Base-by-base conservation (phyloP, 1,140 invertebrate genomes). In the Matsumurasca onukii region DNA sequence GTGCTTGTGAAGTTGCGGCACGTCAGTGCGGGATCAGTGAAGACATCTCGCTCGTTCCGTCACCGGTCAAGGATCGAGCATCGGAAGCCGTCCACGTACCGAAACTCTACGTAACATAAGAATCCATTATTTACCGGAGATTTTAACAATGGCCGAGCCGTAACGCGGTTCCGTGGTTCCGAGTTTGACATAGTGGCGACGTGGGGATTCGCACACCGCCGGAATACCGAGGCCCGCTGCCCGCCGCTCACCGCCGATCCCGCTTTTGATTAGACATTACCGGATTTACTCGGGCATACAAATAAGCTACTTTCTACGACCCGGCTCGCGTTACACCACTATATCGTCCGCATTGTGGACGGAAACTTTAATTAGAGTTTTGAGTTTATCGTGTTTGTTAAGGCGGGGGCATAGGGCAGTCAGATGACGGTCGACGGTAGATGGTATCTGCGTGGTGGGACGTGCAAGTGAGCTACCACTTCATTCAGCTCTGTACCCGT, bases 111-210 rank as follows among this genome's bases (percentile, higher is more conserved):
- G 62, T 48, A 65, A 65, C 39, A 48, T 65, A 65, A 65, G 62
- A 65, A 65, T 65, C 62, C 62, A 65, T 65, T 48, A 65, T 31
- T 45, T 65, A 65, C 17, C 62, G 20, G 39, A 39, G 24, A 63
- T 63, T 63, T 39, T 22, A 65, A 65, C 31, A 65, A 39, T 17
- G 31, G 62, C 34, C 3, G 48, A 65, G 24, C 13, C 25, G 30
- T 59, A 59, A 59, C 25, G 55, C 39, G 15, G 55, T 12, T 3
- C 57, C 34, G 62, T 65, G 34, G 62, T 39, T 45, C n/a, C 34
- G 2, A 15, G 1, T 65, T 65, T 65, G 62, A 65, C 62, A 65
- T 45, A 65, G 24, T 17, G 17, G 3, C 24, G 51, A 9, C 9
- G 9, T 9, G 24, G 51, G 51, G 5, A 55, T 20, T 20, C 17